A percentile compares a stretch with the other conserved stretches of the same genome.
phyloP scores from a whole-genome alignment of 2,888 invertebrate species.

The Drosophila koepferae region DNA sequence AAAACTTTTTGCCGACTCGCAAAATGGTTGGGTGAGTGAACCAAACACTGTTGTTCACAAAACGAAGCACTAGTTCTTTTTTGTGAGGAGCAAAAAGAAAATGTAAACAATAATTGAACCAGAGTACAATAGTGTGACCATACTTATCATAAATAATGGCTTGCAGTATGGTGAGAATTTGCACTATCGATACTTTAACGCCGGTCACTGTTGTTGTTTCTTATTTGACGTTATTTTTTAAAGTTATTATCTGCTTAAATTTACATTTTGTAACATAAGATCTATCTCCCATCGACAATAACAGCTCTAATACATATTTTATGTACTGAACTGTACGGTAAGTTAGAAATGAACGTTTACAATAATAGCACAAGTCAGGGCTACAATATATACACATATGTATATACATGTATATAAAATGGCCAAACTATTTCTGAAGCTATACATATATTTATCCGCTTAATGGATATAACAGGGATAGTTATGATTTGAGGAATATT shows the following conservation, averaged over 20 bases:
- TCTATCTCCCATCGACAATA: background rate
- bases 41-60: constrained; percentile 31
- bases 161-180: constrained; percentile 17
- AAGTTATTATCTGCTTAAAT: background rate
- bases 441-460: background rate
- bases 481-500: background rate
- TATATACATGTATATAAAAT: background rate
- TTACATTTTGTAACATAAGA: background rate
- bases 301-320: background rate
- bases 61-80: constrained; percentile 21
- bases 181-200: constrained; percentile 22
- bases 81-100: constrained; percentile 10
- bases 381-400: background rate
- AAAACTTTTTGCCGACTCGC: constrained; percentile 74
- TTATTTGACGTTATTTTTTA: background rate
- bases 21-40: constrained; percentile 46
- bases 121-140: constrained; percentile 19
- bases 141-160: background rate
- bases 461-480: background rate
- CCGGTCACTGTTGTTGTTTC: background rate
- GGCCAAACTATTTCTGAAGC: too few species aligned
- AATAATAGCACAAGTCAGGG: constrained; percentile 19
- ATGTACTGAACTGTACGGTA: background rate
- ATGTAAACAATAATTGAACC: constrained; percentile 41
- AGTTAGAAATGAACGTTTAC: constrained; percentile 4